These are phyloP conservation scores for Scartelaos histophorus DNA, from an alignment of 2,113 vertebrate species.

Conservation along the genomic window DNA sequence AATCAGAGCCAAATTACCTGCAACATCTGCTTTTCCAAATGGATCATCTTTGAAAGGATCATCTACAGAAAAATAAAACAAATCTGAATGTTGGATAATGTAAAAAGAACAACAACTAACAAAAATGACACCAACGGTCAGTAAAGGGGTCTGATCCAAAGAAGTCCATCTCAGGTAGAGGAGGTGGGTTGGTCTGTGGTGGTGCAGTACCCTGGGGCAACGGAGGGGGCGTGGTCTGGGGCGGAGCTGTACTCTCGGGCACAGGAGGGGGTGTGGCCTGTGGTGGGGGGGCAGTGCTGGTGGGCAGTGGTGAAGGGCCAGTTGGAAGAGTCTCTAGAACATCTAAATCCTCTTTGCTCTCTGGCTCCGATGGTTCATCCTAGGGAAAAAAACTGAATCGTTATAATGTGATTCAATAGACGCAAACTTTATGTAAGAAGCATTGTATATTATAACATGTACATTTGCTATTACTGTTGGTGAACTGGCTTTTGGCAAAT, in stretches of 20 bases:
- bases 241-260: constrained; percentile 19
- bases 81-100: background rate
- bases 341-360: constrained; percentile 75
- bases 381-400: constrained; percentile 39
- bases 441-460: background rate
- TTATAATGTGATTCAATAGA: background rate
- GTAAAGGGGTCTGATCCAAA: constrained; percentile 94
- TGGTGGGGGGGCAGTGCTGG: constrained; percentile 69
- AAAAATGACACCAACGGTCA: constrained; percentile 83
- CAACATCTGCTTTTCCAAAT: constrained; percentile 87
- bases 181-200: constrained; percentile 68
- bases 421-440: background rate
- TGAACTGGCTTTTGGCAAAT: constrained; percentile 44
- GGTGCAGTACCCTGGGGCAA: constrained; percentile 73
- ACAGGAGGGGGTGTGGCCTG: constrained; percentile 73
- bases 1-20: constrained; percentile 81
- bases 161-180: constrained; percentile 86
- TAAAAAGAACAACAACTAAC: background rate
- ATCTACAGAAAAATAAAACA: constrained; percentile 67
- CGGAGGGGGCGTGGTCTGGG: constrained; percentile 52
- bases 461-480: constrained; percentile 54
- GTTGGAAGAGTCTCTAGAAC: constrained; percentile 60
- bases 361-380: constrained; percentile 83
- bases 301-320: constrained; percentile 68
- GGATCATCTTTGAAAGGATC: constrained; percentile 97